Evolutionary conservation across 2,113 vertebrate species (phyloP), one percentile per base, ranked within the genome.

Genomic region (Sylvietta virens): DNA sequence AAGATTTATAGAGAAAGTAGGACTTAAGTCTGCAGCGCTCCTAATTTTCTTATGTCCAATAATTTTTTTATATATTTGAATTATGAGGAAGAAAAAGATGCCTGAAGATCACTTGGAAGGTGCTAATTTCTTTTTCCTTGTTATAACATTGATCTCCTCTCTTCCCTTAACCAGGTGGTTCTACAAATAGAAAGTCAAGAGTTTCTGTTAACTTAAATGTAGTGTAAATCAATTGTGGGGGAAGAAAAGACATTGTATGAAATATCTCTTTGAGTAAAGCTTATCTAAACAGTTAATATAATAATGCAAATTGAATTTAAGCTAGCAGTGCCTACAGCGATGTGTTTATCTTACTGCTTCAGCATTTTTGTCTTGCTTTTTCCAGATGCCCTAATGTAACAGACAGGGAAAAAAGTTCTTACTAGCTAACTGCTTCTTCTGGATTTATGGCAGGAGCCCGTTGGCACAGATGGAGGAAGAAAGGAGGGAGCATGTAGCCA

Each of bases 381-480:
- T 47, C 74, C 74, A 80, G 91, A 88, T 84, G 40, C 48, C 83
- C 73, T 86, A 69, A 44, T 60, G 30, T 86, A 86, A 60, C 58
- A 86, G 31, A 70, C 33, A 87, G 71, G 31, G 4, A 56, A 77
- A 80, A 65, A 39, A 71, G 27, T 95, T 67, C 88, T 64, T 61
- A 40, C 18, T 90, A 24, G 31, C 86, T 96, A 94, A 96, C 86
- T 67, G 2, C 40, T 87, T 95, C 42, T 88, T 91, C 81, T 96
- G 86, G 42, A 50, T 92, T 76, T 96, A n/a, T 96, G 73, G 73
- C 97, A 99, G 99, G 98, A 99, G 99, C 91, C 99, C 99, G 0
- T 96, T 99, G 96, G 99, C 99, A 91, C 99, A 99, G 96, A 99
- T 99, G 99, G 99, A 99, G 95, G 99, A 99, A 96, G 99, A 99